Conservation (phyloP, 2,888 invertebrate genomes). For the Aricia artaxerxes region DNA sequence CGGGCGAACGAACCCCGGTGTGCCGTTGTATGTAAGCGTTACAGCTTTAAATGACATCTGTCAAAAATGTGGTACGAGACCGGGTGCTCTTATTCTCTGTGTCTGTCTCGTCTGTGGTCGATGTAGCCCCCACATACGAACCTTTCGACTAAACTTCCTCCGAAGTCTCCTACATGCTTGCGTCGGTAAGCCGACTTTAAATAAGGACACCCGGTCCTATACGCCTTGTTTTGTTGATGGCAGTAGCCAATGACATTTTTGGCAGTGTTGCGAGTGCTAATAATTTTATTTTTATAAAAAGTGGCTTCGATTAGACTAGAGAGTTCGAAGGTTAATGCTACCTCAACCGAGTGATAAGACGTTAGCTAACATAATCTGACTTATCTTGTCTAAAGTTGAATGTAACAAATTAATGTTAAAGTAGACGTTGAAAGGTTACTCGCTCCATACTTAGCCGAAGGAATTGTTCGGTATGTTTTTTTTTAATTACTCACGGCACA, state of each 20-base stretch:
- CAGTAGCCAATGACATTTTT: constrained; percentile 26
- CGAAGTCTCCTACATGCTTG: background rate
- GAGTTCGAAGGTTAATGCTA: constrained; percentile 27
- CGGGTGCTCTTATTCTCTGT: constrained; percentile 29
- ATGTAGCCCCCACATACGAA: background rate
- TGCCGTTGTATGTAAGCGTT: constrained; percentile 41
- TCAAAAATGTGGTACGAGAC: constrained; percentile 42
- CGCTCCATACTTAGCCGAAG: background rate
- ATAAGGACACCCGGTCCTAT: constrained; percentile 7
- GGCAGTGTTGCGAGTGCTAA: constrained; percentile 26
- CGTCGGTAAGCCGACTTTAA: background rate
- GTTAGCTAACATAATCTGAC: background rate
- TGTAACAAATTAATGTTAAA: background rate
- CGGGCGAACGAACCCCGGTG: constrained; percentile 51
- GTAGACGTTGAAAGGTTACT: background rate
- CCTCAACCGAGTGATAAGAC: constrained; percentile 28
- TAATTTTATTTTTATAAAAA: constrained; percentile 32
- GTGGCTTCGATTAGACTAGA: constrained; percentile 32
- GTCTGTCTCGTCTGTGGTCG: background rate
- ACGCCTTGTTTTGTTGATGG: constrained; percentile 27
- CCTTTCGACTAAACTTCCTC: background rate
- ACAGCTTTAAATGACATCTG: constrained; percentile 43
- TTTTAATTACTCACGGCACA: background rate
- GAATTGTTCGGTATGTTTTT: background rate
- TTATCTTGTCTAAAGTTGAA: background rate